Conservation (phyloP, 2,113 vertebrate species). For the Hemicordylus capensis region DNA sequence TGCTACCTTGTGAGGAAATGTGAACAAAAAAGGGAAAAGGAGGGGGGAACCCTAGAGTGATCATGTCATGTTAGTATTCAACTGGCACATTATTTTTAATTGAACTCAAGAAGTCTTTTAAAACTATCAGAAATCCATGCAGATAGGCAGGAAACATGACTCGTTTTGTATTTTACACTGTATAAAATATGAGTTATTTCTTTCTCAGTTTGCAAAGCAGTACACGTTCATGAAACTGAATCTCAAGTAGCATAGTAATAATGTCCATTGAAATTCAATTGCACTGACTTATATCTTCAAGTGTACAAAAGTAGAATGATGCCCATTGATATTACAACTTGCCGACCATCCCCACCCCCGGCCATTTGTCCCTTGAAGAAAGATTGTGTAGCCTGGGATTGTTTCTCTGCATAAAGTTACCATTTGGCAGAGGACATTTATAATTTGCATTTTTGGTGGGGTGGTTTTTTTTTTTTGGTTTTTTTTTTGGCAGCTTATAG, state of each 20-base stretch:
- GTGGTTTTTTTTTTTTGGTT: too few relatives aligned
- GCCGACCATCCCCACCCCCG: too few relatives aligned
- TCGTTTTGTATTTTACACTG: background rate
- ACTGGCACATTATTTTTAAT: background rate
- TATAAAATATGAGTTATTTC: background rate
- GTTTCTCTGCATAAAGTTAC: background rate
- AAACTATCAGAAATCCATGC: background rate
- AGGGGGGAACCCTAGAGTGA: accelerated
- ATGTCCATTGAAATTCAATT: background rate
- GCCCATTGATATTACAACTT: conserved; percentile 8
- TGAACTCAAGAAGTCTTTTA: background rate
- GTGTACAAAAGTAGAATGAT: background rate
- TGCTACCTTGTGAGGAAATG: conserved; percentile 18
- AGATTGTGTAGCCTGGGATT: background rate
- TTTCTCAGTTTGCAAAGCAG: conserved; percentile 1
- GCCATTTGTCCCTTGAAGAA: background rate
- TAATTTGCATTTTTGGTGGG: too few relatives aligned
- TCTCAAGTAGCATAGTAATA: background rate
- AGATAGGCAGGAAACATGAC: background rate
- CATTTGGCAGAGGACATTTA: background rate
- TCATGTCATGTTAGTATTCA: background rate
- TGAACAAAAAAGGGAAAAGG: accelerated
- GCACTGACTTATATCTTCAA: background rate
- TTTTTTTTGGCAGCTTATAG: background rate
- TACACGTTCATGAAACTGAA: background rate